phyloP scores from a whole-genome alignment of 1,140 invertebrate species.

The Penaeus chinensis region DNA sequence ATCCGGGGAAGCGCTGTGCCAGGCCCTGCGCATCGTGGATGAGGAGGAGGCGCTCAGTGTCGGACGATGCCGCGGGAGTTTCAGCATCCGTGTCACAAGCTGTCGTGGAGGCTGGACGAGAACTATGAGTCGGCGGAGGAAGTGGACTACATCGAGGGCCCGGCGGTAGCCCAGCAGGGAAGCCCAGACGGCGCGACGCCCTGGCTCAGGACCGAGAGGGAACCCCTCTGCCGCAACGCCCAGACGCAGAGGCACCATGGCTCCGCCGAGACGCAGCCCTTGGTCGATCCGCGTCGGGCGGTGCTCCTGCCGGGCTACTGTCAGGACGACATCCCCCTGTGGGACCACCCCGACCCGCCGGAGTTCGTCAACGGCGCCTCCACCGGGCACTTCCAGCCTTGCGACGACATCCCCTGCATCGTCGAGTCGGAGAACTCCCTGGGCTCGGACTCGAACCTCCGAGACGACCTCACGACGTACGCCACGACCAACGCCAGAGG shows the following conservation, averaged over 20 bases:
- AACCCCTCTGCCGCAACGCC: neutral
- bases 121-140: constrained; percentile 40
- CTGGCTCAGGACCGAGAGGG: too few species aligned
- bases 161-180: neutral
- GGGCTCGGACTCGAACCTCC: neutral
- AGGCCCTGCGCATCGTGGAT: neutral
- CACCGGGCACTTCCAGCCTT: neutral
- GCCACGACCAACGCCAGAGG: neutral
- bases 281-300: constrained; percentile 46
- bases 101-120: constrained; percentile 50
- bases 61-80: constrained; percentile 44
- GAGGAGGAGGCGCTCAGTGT: neutral
- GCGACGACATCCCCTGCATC: constrained; percentile 25
- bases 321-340: constrained; percentile 27
- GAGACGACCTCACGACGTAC: neutral
- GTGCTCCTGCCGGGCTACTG: constrained; percentile 47
- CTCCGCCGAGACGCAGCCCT: constrained; percentile 20
- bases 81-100: constrained; percentile 49
- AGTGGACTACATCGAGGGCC: constrained; percentile 40
- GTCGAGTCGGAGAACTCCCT: neutral
- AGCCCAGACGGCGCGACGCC: constrained; percentile 19
- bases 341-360: constrained; percentile 28
- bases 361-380: constrained; percentile 38
- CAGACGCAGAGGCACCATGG: constrained; percentile 21
- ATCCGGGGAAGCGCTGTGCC: neutral